Base-by-base conservation (phyloP, 1,140 invertebrate species). In the Aphis gossypii region DNA sequence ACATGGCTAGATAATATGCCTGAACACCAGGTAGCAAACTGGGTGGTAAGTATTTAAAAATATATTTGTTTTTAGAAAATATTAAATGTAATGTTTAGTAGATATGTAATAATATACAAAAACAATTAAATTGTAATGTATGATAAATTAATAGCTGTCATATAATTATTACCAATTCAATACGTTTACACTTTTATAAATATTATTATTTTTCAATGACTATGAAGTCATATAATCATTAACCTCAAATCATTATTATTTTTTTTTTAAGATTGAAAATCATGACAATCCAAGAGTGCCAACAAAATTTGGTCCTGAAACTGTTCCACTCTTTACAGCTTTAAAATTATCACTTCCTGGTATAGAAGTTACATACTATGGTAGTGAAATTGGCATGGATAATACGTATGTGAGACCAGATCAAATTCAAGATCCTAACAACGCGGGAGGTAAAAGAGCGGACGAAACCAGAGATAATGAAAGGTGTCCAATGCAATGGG, bases 401-500 rank as follows among this genome's bases (percentile, higher is more conserved):
- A 96, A 98, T 95, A 95, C 96, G 0, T 95, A 94, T 76, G 95
- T 97, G 1, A 95, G 95, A 93, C 96, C 95, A 95, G 95, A 96
- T 91, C 95, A 96, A 94, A 96, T 95, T 0, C 87, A 95, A 7
- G 96, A 96, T 94, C 96, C 96, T 0, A 94, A 95, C 7, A 94
- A 94, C 30, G 48, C 68, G n/a, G 93, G 90, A 25, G 60, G 23
- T 96, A 95, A 7, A 35, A 90, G 94, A 0, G 82, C 94, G 2
- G 90, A 95, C 4, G 95, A 94, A n/a, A 96, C 95, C 6, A 95
- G 97, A 35, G 97, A 98, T 95, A 96, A 97, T 0, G 96, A 96
- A 76, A 95, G 98, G 38, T 96, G 97, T 0, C 97, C 97, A 0
- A 97, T 97, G 95, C 97, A 97, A 94, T 98, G 98, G 97, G 96